A percentile compares a stretch with the other conserved stretches of the same genome.
These are phyloP conservation scores for Charina bottae DNA, from an alignment of 2,113 vertebrate species.

Conservation along the genomic window DNA sequence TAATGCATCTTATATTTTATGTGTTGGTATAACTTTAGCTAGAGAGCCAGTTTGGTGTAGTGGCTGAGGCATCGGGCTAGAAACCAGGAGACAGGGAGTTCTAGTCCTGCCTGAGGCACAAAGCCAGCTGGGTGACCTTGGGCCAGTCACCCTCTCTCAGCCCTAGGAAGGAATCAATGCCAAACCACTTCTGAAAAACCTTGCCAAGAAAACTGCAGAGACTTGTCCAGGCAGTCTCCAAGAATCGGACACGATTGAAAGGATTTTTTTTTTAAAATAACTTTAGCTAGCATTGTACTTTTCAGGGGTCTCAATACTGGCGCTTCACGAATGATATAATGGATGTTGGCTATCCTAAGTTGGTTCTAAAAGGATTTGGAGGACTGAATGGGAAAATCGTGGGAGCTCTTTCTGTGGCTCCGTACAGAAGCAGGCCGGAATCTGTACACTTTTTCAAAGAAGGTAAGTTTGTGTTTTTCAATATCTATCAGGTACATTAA, in stretches of 20 bases:
- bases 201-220: too few relatives aligned
- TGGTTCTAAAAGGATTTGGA: slow-evolving; percentile 81
- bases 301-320: slow-evolving; percentile 88
- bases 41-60: too few relatives aligned
- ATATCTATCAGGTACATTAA: neutral
- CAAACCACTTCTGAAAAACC: too few relatives aligned
- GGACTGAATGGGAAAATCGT: slow-evolving; percentile 85
- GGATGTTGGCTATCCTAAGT: slow-evolving; percentile 86
- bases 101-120: too few relatives aligned
- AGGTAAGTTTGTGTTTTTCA: slow-evolving; percentile 72
- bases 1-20: neutral
- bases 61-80: too few relatives aligned
- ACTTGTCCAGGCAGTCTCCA: too few relatives aligned
- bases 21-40: slow-evolving; percentile 1
- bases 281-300: slow-evolving; percentile 34
- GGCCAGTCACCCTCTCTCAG: too few relatives aligned
- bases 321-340: slow-evolving; percentile 86
- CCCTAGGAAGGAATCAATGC: too few relatives aligned
- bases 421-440: slow-evolving; percentile 80
- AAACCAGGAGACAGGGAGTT: too few relatives aligned
- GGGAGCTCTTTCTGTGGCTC: slow-evolving; percentile 87
- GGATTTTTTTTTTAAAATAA: neutral
- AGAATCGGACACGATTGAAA: too few relatives aligned
- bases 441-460: slow-evolving; percentile 94
- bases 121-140: too few relatives aligned